Conservation (phyloP, 35 echinoderm and acorn worm species). For the Hemicentrotus pulcherrimus region DNA sequence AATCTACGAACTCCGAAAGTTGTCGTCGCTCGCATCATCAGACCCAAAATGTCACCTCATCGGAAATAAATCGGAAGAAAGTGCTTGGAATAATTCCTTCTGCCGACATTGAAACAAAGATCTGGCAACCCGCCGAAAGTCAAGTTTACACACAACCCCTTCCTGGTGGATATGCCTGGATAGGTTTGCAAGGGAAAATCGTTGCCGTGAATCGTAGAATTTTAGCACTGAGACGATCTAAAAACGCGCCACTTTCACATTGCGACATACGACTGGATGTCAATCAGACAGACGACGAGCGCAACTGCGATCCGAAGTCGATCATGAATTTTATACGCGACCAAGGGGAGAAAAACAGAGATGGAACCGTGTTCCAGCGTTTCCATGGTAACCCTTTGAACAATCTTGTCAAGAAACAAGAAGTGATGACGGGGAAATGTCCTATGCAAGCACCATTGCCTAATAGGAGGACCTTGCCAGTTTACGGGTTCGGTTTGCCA, state of each 20-base stretch:
- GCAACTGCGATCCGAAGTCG: conserved; percentile 18
- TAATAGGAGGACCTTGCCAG: not conserved
- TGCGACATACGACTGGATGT: not conserved
- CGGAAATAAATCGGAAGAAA: not conserved
- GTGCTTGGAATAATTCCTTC: not conserved
- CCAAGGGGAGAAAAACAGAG: not conserved
- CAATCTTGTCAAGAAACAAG: not conserved
- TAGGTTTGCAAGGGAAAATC: not conserved
- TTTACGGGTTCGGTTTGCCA: not conserved
- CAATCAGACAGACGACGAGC: conserved; percentile 29
- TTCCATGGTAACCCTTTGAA: conserved; percentile 36
- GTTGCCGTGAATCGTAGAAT: not conserved
- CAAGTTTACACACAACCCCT: not conserved
- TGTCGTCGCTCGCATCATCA: not conserved
- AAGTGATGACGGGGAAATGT: not conserved
- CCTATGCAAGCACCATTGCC: not conserved
- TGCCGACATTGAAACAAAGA: not conserved
- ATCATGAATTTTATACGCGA: not conserved
- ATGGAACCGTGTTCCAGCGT: not conserved
- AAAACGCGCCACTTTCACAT: not conserved
- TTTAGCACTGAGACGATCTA: not conserved
- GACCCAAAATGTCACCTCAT: not conserved
- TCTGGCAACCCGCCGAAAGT: not conserved
- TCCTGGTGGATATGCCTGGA: not conserved
- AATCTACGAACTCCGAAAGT: too few relatives aligned